Conservation (phyloP, 2,888 invertebrate genomes). For the Agriopis aurantiaria region DNA sequence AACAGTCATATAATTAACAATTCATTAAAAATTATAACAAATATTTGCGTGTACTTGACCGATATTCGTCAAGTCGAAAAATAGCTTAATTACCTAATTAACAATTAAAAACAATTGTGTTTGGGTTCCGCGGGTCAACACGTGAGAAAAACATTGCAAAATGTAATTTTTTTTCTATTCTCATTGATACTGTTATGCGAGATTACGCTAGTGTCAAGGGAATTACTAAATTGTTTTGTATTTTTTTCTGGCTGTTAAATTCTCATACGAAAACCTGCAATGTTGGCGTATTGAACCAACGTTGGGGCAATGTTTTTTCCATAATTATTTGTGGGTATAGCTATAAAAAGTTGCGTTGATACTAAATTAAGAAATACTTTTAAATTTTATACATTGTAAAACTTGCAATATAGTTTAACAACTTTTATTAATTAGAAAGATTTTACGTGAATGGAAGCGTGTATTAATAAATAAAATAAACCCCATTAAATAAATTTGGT, state of each 20-base stretch:
- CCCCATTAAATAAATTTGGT: no score
- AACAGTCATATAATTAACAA: background rate
- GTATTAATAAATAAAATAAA: no score
- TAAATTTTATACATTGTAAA: background rate
- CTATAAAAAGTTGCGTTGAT: background rate
- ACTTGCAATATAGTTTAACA: no score
- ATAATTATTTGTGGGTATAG: background rate
- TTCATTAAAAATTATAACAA: slow-evolving; percentile 24
- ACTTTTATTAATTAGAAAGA: no score
- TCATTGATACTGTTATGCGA: slow-evolving; percentile 43
- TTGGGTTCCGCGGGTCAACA: slow-evolving; percentile 16
- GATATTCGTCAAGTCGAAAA: slow-evolving; percentile 39
- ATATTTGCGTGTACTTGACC: slow-evolving; percentile 45
- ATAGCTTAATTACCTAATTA: slow-evolving; percentile 42
- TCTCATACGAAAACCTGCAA: slow-evolving; percentile 14
- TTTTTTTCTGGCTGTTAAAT: slow-evolving; percentile 1
- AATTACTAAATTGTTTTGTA: slow-evolving; percentile 27
- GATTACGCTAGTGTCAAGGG: slow-evolving; percentile 45
- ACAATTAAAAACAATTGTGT: slow-evolving; percentile 39
- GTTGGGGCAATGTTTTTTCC: slow-evolving; percentile 8
- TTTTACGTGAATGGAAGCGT: no score
- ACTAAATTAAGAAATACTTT: background rate
- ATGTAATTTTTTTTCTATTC: slow-evolving; percentile 36
- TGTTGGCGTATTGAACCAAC: background rate
- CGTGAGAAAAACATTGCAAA: slow-evolving; percentile 43